A percentile compares a stretch with the other conserved stretches of the same genome.
phyloP scores from a whole-genome alignment of 2,113 vertebrate genomes.

The Atractosteus spatula region DNA sequence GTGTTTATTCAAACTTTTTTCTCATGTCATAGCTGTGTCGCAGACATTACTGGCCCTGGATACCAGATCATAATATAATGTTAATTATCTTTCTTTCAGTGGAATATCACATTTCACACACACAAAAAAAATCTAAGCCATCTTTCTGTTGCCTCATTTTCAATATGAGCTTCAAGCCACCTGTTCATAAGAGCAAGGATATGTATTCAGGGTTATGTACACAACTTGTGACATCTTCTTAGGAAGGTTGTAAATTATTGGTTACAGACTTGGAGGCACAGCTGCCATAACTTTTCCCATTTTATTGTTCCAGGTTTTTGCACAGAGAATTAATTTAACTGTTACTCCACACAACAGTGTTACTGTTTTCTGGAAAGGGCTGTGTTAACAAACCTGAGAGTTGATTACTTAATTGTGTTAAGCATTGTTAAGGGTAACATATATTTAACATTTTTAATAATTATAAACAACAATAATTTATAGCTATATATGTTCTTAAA shows the following conservation, averaged over 20 bases:
- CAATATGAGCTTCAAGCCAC: slow-evolving; percentile 45
- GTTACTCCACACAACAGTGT: too few relatives aligned
- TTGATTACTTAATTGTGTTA: too few relatives aligned
- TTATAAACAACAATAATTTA: too few relatives aligned
- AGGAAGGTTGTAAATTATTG: slow-evolving; percentile 46
- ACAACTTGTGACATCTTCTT: not conserved
- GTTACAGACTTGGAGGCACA: slow-evolving; percentile 40
- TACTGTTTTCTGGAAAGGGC: too few relatives aligned
- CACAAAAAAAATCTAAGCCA: slow-evolving; percentile 37
- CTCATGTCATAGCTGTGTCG: slow-evolving; percentile 39
- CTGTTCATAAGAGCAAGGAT: slow-evolving; percentile 41
- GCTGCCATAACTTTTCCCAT: slow-evolving; percentile 59
- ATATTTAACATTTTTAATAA: too few relatives aligned
- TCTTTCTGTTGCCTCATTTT: slow-evolving; percentile 35
- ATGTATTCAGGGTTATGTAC: slow-evolving; percentile 12
- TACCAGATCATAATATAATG: slow-evolving; percentile 33
- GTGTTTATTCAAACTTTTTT: slow-evolving; percentile 35
- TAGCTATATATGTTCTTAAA: too few relatives aligned
- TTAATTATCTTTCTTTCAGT: slow-evolving; percentile 38
- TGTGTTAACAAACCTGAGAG: too few relatives aligned
- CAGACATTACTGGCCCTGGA: not conserved
- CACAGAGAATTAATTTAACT: not conserved
- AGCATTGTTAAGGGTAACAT: too few relatives aligned
- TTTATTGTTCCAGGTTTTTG: slow-evolving; percentile 33
- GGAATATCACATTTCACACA: slow-evolving; percentile 38